Evolutionary conservation across 2,113 vertebrate genomes (phyloP), one percentile per base, ranked within the genome.

Genomic region (Prinia subflava): DNA sequence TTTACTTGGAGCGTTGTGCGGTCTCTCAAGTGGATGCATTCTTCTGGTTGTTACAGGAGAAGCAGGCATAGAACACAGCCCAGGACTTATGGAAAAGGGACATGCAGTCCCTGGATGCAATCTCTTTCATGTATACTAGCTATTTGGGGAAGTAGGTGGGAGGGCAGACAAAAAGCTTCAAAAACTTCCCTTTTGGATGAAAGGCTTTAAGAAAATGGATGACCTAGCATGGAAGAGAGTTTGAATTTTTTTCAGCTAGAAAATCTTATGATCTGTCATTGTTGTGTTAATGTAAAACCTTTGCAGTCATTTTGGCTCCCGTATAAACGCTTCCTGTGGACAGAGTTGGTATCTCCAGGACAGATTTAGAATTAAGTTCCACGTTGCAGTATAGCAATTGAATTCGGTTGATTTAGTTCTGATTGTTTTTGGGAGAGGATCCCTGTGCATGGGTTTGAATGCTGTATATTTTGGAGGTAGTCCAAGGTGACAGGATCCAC

Each of bases 141-240:
- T n/a, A 0, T 35, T 59, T 2, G 7, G n/a, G 6, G 39, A 35
- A 23, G 11, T 19, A 4, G 23, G 19, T 24, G 4, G n/a, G 17
- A 35, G 10, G 5, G 7, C 2, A 37, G 25, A 49, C 35, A 63
- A 33, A 50, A 44, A 31, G 15, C 19, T 65, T 62, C 4, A 15
- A 56, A 75, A 17, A 16, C 37, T 68, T 83, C 11, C 23, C 22
- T 52, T 79, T 41, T 49, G 8, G 10, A 17, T 60, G 16, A 52
- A 88, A 46, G 4, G 6, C n/a, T 67, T 79, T 33, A 74, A 67
- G 28, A 76, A 35, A 85, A 64, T 39, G 52, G 23, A 19, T 75
- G 22, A 42, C 9, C 49, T 69, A 31, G 33, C 7, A 10, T 49
- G 35, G 13, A 90, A 73, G 11, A 83, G 35, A 79, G 8, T 12